phyloP scores from a whole-genome alignment of 2,888 invertebrate species.

The Myopa tessellatipennis region DNA sequence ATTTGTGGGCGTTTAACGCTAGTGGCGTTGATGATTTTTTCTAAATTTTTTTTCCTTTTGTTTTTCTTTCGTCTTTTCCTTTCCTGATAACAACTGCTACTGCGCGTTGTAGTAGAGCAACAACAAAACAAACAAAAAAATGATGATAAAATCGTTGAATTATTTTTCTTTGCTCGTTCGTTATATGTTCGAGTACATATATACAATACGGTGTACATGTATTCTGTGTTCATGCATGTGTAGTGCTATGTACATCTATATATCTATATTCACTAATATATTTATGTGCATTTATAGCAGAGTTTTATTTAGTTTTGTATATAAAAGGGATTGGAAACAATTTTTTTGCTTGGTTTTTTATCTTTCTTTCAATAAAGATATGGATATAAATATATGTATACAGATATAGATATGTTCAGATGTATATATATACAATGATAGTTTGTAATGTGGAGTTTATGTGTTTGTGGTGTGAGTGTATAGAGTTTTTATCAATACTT shows the following conservation, averaged over 20 bases:
- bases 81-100: slow-evolving; percentile 31
- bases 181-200: not conserved
- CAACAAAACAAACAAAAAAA: slow-evolving; percentile 29
- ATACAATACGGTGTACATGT: no score
- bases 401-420: no score
- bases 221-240: no score
- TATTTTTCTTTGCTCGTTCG: slow-evolving; percentile 20
- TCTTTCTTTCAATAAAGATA: no score
- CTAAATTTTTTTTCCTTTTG: slow-evolving; percentile 6
- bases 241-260: not conserved
- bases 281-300: no score
- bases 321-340: no score
- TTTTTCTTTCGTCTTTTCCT: slow-evolving; percentile 2
- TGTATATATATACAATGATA: no score
- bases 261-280: not conserved
- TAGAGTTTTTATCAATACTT: slow-evolving; percentile 32
- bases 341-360: no score
- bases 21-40: slow-evolving; percentile 1
- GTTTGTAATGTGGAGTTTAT: no score
- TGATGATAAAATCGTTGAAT: slow-evolving; percentile 40
- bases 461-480: slow-evolving; percentile 2
- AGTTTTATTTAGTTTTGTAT: no score
- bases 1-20: not conserved
- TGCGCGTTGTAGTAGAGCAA: slow-evolving; percentile 24
- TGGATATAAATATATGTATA: no score